A percentile compares a stretch with the other conserved stretches of the same genome.
These are phyloP conservation scores for Drosophila lutescens DNA, from an alignment of 2,888 invertebrate genomes.

Conservation along the genomic window DNA sequence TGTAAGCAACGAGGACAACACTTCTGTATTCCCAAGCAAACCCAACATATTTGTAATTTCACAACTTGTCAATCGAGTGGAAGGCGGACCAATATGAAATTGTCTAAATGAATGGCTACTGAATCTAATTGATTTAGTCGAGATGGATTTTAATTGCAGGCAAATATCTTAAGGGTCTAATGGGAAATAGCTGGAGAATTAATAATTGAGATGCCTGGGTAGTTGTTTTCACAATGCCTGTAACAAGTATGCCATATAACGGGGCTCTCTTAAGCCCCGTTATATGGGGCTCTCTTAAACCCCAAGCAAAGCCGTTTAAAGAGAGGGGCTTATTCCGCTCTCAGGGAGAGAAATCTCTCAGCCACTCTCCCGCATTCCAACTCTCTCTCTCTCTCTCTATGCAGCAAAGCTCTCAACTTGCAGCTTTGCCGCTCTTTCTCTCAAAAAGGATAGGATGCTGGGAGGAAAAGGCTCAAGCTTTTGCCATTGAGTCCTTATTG, in stretches of 20 bases:
- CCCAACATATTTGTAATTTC: not conserved
- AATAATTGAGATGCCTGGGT: constrained; percentile 15
- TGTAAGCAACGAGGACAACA: constrained; percentile 5
- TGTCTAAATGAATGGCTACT: constrained; percentile 26
- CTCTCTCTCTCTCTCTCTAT: constrained; percentile 3
- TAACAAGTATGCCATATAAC: not conserved
- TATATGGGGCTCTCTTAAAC: no score
- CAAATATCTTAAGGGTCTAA: constrained; percentile 10
- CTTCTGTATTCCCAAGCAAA: not conserved
- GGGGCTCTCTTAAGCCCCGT: no score
- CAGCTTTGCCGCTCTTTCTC: constrained; percentile 12
- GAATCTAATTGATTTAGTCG: constrained; percentile 18
- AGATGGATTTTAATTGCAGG: constrained; percentile 21
- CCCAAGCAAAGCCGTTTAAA: constrained; percentile 8
- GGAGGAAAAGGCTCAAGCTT: constrained; percentile 14
- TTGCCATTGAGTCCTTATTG: constrained; percentile 67
- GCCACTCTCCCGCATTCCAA: no score
- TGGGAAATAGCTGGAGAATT: constrained; percentile 7
- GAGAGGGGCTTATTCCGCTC: not conserved
- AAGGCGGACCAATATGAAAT: constrained; percentile 13
- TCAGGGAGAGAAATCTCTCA: not conserved
- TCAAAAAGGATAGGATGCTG: constrained; percentile 42
- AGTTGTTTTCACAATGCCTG: not conserved
- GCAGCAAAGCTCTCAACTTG: constrained; percentile 17
- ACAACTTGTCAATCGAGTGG: constrained; percentile 15